Evolutionary conservation across 2,888 invertebrate genomes (phyloP).

Genomic region (Drosophila helvetica): DNA sequence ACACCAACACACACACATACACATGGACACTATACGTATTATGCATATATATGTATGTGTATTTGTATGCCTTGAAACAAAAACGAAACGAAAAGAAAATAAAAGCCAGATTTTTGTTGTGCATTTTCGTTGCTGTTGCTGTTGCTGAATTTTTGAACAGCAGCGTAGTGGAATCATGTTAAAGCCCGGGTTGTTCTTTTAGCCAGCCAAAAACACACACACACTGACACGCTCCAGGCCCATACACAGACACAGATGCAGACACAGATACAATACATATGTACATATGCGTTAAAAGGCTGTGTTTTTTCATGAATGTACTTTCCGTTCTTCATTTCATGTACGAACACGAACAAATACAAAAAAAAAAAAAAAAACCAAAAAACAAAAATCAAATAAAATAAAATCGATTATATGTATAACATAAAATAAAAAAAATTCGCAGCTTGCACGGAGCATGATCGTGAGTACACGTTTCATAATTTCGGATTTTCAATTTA

Average conservation of each 20-base stretch:
- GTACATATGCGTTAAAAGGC: conserved; percentile 37
- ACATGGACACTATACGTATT: conserved; percentile 15
- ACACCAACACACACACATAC: conserved; percentile 17
- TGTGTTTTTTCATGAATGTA: conserved; percentile 72
- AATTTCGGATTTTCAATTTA: conserved; percentile 60
- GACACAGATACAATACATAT: not conserved
- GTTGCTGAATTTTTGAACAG: conserved; percentile 37
- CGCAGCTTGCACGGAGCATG: conserved; percentile 95
- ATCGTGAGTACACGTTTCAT: conserved; percentile 89
- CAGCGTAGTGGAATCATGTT: conserved; percentile 29
- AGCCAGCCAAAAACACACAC: conserved; percentile 11
- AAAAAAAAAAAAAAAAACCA: conserved; percentile 39
- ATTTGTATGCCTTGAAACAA: conserved; percentile 36
- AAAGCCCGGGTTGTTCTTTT: conserved; percentile 5
- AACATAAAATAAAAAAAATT: conserved; percentile 61
- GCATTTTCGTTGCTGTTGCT: conserved; percentile 48
- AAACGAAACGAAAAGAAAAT: conserved; percentile 1
- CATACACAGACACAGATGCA: not conserved
- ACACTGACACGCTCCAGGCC: conserved; percentile 12
- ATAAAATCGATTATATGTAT: conserved; percentile 54
- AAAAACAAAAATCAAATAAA: conserved; percentile 50
- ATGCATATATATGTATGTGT: conserved; percentile 16
- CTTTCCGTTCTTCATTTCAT: conserved; percentile 73
- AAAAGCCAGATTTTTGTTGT: conserved; percentile 49
- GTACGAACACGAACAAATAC: conserved; percentile 54